Evolutionary conservation across 1,140 invertebrate species (phyloP).

Genomic region (Geopemphigus sp.): DNA sequence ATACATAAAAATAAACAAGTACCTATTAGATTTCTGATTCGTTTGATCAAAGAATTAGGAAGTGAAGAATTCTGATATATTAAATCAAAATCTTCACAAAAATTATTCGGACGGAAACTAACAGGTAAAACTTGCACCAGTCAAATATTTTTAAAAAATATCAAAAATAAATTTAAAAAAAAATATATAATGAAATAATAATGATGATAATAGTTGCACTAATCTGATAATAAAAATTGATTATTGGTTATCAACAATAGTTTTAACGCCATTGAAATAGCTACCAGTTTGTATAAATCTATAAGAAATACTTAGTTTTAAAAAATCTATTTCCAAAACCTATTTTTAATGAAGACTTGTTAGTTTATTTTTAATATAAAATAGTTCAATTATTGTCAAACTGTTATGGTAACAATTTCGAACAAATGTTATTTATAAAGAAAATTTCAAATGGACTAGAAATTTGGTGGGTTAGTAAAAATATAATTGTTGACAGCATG

Average conservation of each 20-base stretch:
- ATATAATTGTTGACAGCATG: conserved; percentile 1
- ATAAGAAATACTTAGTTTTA: not conserved
- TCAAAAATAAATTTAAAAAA: conserved; percentile 2
- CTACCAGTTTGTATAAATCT: not conserved
- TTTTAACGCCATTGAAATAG: not conserved
- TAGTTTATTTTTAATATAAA: conserved; percentile 20
- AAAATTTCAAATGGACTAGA: conserved; percentile 19
- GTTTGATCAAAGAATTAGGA: conserved; percentile 18
- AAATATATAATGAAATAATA: not conserved
- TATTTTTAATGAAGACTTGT: not conserved
- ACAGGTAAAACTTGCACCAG: conserved; percentile 1
- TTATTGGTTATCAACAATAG: not conserved
- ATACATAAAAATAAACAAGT: not conserved
- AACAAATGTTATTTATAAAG: conserved; percentile 1
- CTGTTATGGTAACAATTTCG: conserved; percentile 27
- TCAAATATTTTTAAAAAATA: conserved; percentile 14
- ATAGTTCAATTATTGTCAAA: conserved; percentile 36
- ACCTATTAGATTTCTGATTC: conserved; percentile 22
- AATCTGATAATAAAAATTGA: not conserved
- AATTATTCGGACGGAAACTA: conserved; percentile 16
- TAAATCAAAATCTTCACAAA: not conserved
- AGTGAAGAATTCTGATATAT: not conserved
- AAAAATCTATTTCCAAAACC: conserved; percentile 3
- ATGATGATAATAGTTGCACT: not conserved
- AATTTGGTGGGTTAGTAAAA: conserved; percentile 27